Conservation (phyloP, 2,888 invertebrate species). For the Portevinia maculata region DNA sequence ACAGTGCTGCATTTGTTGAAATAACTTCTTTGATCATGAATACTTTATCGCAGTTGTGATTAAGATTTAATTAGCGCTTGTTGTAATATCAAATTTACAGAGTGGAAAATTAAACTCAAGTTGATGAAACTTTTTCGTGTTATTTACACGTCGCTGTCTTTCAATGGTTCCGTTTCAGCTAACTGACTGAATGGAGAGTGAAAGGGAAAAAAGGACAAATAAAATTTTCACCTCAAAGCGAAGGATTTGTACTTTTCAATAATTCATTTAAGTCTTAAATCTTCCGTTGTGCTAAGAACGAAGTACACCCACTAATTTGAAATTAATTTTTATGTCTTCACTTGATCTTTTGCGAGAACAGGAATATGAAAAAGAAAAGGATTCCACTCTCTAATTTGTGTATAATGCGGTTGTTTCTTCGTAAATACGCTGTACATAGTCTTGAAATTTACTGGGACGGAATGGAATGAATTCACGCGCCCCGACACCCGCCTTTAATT, state of each 20-base stretch:
- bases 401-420: constrained; percentile 30
- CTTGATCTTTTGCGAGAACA: constrained; percentile 64
- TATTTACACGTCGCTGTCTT: constrained; percentile 21
- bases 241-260: constrained; percentile 70
- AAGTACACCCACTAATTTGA: constrained; percentile 39
- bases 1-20: not conserved
- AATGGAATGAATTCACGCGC: constrained; percentile 1
- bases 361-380: constrained; percentile 30
- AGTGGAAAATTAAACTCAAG: constrained; percentile 47
- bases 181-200: not conserved
- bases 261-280: constrained; percentile 63
- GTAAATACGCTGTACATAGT: constrained; percentile 33
- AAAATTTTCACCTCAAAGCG: constrained; percentile 66
- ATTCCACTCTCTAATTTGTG: constrained; percentile 43
- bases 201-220: constrained; percentile 21
- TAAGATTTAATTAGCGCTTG: constrained; percentile 59
- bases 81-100: constrained; percentile 5
- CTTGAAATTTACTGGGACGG: constrained; percentile 7
- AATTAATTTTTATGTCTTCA: constrained; percentile 73
- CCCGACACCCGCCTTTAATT: constrained; percentile 5
- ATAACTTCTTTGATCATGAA: constrained; percentile 17
- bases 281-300: constrained; percentile 15
- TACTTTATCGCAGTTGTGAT: constrained; percentile 26
- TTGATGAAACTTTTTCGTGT: constrained; percentile 52
- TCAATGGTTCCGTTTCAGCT: constrained; percentile 1